Percentiles rank a stretch among this genome's conserved stretches.
Evolutionary conservation across 2,797 vertebrate genomes (phyloP).

Genomic region (Arremon brunneinucha): DNA sequence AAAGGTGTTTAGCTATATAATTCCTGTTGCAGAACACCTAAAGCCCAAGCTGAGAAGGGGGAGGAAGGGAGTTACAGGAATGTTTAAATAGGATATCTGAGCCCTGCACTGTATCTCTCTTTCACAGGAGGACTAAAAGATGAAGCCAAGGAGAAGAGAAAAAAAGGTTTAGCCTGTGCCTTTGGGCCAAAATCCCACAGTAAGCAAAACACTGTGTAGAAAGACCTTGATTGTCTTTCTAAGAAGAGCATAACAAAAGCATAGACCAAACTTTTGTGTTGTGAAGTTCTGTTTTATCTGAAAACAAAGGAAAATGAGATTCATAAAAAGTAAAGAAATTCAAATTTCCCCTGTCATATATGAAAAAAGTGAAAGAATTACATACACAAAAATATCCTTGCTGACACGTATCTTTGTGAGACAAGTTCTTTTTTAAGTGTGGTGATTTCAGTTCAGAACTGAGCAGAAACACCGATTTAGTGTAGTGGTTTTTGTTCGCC

Average conservation of each 20-base stretch:
- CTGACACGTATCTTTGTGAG: background rate
- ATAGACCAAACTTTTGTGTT: background rate
- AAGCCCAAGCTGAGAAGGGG: background rate
- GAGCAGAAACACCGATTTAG: too few species aligned
- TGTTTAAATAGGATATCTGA: background rate
- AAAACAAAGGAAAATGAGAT: background rate
- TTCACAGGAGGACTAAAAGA: background rate
- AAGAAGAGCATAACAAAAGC: background rate
- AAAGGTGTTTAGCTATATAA: background rate
- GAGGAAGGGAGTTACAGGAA: background rate
- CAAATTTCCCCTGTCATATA: background rate
- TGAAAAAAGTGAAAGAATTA: background rate
- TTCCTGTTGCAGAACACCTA: background rate
- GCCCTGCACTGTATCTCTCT: background rate
- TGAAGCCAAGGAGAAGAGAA: background rate
- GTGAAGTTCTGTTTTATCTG: background rate
- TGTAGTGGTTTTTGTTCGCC: background rate
- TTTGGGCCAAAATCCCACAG: background rate
- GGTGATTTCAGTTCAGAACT: background rate
- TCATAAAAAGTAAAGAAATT: background rate
- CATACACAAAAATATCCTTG: background rate
- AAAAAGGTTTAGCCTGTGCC: background rate
- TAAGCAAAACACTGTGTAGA: background rate
- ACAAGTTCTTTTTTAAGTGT: background rate
- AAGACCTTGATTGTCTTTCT: background rate